Evolutionary conservation across 1,140 invertebrate species (phyloP).

Genomic region (Augochlora pura): DNA sequence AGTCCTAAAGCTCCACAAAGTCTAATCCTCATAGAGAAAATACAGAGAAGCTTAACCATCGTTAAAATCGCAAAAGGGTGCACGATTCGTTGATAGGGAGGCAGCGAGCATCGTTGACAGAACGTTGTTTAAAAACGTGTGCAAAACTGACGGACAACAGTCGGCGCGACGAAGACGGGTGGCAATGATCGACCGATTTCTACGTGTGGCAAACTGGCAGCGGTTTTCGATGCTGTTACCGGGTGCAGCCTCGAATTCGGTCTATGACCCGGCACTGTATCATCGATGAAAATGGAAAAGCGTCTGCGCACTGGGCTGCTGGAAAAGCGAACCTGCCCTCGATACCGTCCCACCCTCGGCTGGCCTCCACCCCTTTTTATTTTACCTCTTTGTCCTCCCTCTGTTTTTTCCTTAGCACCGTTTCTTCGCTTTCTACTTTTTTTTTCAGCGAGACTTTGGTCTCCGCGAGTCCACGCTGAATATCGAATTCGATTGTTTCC

Average conservation of each 20-base stretch:
- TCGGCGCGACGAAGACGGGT: no score
- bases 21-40: no score
- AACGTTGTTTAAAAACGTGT: no score
- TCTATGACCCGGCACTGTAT: slow-evolving; percentile 1
- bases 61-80: no score
- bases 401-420: background rate
- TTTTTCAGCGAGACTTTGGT: background rate
- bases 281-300: slow-evolving; percentile 34
- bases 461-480: no score
- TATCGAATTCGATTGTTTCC: no score
- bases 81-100: no score
- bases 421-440: background rate
- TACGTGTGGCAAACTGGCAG: slow-evolving; percentile 6
- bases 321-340: background rate
- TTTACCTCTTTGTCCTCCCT: background rate
- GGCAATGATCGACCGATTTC: background rate
- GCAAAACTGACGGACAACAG: no score
- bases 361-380: background rate
- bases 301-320: background rate
- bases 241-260: slow-evolving; percentile 9
- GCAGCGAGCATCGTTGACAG: no score
- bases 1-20: no score
- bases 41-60: no score
- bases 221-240: slow-evolving; percentile 16
- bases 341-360: background rate